A percentile compares a stretch with the other conserved stretches of the same genome.
These are phyloP conservation scores for Odocoileus virginianus DNA, from an alignment of 2,113 vertebrate species.

Conservation along the genomic window DNA sequence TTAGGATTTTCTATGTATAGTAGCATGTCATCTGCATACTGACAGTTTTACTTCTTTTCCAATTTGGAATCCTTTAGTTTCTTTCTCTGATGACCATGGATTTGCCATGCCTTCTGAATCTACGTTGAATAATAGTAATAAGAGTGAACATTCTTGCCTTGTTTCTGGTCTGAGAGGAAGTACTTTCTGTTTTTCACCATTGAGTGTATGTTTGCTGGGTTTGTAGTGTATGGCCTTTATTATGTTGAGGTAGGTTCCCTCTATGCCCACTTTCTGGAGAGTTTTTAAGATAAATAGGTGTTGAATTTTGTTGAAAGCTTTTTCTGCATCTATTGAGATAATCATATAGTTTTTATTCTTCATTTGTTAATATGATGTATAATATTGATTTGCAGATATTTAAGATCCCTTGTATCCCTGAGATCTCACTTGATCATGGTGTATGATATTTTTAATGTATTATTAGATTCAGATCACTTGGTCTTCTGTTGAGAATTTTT, in stretches of 20 bases:
- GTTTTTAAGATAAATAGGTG: background rate
- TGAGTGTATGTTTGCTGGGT: background rate
- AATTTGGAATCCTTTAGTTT: background rate
- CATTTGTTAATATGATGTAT: background rate
- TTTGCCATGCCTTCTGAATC: background rate
- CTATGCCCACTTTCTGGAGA: background rate
- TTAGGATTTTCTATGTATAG: background rate
- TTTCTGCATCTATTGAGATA: background rate
- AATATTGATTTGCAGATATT: background rate
- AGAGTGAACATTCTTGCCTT: background rate
- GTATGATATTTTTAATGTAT: background rate
- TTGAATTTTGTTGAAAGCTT: background rate
- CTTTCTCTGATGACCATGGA: background rate
- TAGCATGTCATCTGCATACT: background rate
- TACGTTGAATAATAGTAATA: background rate
- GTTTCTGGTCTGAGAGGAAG: background rate
- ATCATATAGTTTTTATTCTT: background rate
- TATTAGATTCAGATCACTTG: background rate
- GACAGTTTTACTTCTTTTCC: background rate
- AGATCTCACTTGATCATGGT: background rate
- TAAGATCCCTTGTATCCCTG: background rate
- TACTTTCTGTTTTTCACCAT: background rate
- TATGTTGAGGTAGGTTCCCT: background rate
- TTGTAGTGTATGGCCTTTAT: background rate
- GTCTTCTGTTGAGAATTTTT: background rate